phyloP scores from a whole-genome alignment of 1,140 invertebrate species.

The Zaprionus ghesquierei region DNA sequence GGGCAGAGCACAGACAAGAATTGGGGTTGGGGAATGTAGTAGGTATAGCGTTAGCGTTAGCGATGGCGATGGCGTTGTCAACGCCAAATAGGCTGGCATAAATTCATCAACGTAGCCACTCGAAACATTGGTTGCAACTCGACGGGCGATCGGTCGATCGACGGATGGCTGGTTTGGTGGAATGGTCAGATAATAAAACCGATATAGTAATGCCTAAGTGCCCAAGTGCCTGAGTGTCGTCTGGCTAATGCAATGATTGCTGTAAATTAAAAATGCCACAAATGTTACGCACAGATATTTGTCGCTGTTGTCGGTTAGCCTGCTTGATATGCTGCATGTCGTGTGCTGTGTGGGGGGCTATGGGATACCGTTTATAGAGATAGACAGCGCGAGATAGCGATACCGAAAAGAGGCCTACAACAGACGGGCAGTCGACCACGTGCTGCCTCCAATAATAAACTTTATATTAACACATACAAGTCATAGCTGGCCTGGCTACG shows the following conservation, averaged over 20 bases:
- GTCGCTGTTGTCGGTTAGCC: conserved; percentile 18
- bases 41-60: neutral
- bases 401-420: conserved; percentile 43
- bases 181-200: conserved; percentile 70
- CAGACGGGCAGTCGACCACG: conserved; percentile 53
- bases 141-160: conserved; percentile 11
- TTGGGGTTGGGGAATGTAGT: neutral
- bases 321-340: conserved; percentile 62
- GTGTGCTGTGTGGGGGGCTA: conserved; percentile 46
- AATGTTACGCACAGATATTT: conserved; percentile 78
- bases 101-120: conserved; percentile 66
- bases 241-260: conserved; percentile 62
- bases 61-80: conserved; percentile 27
- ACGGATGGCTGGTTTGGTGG: conserved; percentile 1
- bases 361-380: conserved; percentile 5
- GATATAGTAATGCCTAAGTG: conserved; percentile 74
- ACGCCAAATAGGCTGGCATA: conserved; percentile 69
- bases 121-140: conserved; percentile 67
- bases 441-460: conserved; percentile 81
- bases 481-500: conserved; percentile 64
- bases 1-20: too few species aligned
- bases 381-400: conserved; percentile 2
- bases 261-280: conserved; percentile 81
- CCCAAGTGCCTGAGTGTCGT: conserved; percentile 63
- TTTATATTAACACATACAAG: conserved; percentile 81